Base-by-base conservation (phyloP, 2,888 invertebrate species). In the Barypeithes pellucidus region DNA sequence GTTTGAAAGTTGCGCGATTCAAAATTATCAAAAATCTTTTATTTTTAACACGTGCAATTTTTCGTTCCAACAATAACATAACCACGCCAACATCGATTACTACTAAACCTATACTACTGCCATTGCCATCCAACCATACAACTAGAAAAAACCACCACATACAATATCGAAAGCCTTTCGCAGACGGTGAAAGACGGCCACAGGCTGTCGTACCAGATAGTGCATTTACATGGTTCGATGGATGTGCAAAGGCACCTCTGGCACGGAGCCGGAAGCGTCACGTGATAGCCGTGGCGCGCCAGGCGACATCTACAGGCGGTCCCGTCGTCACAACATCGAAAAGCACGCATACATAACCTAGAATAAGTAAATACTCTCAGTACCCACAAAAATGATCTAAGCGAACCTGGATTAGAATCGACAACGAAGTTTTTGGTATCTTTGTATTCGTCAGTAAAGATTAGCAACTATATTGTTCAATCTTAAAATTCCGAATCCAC, bases 201-300 rank as follows among this genome's bases (percentile, higher is more conserved):
- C 91, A 92, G 94, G 91, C 93, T 95, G 95, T 95, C 96, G 97
- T 97, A 97, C 97, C 96, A 97, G 96, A 97, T 96, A 96, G 97
- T 97, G 97, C 97, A 97, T 97, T 97, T 97, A 97, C 97, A 97
- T 92, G 83, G 80, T 84, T 83, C 82, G 78, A 80, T 78, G 63
- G 84, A 86, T 87, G 87, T 96, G 96, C 95, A 97, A 96, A 97
- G 95, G 95, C 97, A 95, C 95, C 92, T 93, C 97, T 97, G 97
- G 95, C 94, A 97, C 96, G 95, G 91, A 93, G 93, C 93, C 95
- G 93, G 92, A 89, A 77, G 77, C 79, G 80, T 76, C 75, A 24
- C 16, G 39, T 50, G 50, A 57, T 41, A 47, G 39, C 24, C 33
- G 24, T 22, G 16, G 20, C 18, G 14, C 20, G 24, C 4, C 24